Evolutionary conservation across 2,888 invertebrate genomes (phyloP).

Genomic region (Scelioninae gen. 1): DNA sequence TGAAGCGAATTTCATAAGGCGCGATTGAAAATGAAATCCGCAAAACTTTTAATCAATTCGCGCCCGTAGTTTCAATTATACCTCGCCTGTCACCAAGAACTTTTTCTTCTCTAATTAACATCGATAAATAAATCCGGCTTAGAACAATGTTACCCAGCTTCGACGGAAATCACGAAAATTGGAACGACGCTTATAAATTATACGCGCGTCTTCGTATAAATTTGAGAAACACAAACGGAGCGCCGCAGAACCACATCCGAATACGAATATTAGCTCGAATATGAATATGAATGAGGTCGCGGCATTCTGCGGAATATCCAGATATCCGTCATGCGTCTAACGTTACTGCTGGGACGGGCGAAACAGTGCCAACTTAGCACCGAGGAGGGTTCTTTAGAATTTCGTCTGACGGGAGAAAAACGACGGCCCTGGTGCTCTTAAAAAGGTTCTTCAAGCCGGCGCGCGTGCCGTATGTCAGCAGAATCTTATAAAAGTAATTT

Average conservation of each 20-base stretch:
- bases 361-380: slow-evolving; percentile 26
- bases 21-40: slow-evolving; percentile 60
- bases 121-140: slow-evolving; percentile 62
- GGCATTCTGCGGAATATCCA: slow-evolving; percentile 71
- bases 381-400: slow-evolving; percentile 36
- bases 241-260: slow-evolving; percentile 51
- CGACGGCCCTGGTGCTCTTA: slow-evolving; percentile 15
- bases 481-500: too few relatives aligned
- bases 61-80: slow-evolving; percentile 47
- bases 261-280: slow-evolving; percentile 74
- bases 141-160: slow-evolving; percentile 53
- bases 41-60: slow-evolving; percentile 59
- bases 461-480: slow-evolving; percentile 44
- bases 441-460: slow-evolving; percentile 24
- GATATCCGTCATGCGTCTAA: slow-evolving; percentile 77
- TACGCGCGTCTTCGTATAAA: slow-evolving; percentile 54
- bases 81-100: slow-evolving; percentile 30
- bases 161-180: slow-evolving; percentile 43
- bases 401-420: slow-evolving; percentile 40
- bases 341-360: slow-evolving; percentile 64
- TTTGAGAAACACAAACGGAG: slow-evolving; percentile 68
- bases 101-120: slow-evolving; percentile 59
- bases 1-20: slow-evolving; percentile 52
- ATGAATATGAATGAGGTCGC: slow-evolving; percentile 77
- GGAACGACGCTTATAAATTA: slow-evolving; percentile 58